phyloP scores from a whole-genome alignment of 2,888 invertebrate genomes.

The Amiota communis region DNA sequence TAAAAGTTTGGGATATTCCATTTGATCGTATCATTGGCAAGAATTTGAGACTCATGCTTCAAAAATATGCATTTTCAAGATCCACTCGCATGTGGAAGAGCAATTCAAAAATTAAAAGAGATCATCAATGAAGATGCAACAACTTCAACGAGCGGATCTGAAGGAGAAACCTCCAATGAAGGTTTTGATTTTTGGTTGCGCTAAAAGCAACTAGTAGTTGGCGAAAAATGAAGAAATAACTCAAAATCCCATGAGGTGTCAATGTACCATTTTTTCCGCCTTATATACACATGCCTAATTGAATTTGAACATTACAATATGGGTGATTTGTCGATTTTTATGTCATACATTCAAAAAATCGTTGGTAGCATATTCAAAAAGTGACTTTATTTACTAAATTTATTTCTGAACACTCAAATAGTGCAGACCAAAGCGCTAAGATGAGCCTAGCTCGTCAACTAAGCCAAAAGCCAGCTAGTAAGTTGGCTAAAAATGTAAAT shows the following conservation, averaged over 20 bases:
- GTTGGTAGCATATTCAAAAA: no score
- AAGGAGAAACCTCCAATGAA: background rate
- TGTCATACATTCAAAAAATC: no score
- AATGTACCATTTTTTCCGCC: background rate
- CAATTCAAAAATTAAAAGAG: background rate
- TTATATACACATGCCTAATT: no score
- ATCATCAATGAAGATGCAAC: background rate
- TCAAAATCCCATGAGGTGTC: background rate
- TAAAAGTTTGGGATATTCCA: background rate
- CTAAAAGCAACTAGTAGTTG: background rate
- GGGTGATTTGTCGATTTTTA: no score
- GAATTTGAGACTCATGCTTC: background rate
- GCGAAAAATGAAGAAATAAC: background rate
- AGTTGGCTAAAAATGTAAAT: no score
- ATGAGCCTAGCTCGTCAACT: no score
- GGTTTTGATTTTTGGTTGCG: conserved; percentile 3
- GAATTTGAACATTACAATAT: no score
- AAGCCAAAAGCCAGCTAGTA: no score
- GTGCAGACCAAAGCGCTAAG: no score
- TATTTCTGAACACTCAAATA: no score
- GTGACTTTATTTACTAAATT: no score
- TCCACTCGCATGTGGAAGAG: background rate
- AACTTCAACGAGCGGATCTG: background rate
- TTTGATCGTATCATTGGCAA: background rate
- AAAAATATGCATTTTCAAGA: background rate